phyloP scores from a whole-genome alignment of 1,140 invertebrate species.

The Cherax destructor region DNA sequence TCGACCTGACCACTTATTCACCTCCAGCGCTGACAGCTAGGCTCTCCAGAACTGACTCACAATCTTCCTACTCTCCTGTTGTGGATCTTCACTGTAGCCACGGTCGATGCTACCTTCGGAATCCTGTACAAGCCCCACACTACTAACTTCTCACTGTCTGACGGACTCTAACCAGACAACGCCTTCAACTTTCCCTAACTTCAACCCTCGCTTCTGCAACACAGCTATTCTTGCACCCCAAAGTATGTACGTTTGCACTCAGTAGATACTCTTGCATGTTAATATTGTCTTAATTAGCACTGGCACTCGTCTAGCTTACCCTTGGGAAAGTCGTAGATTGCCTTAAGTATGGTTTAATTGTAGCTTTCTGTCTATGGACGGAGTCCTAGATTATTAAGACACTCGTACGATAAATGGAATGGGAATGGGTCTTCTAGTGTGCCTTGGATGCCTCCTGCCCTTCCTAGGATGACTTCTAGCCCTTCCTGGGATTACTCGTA shows the following conservation, averaged over 20 bases:
- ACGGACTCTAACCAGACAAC: background rate
- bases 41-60: conserved; percentile 11
- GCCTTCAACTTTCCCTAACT: background rate
- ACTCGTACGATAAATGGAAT: no score
- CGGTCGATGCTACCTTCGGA: conserved; percentile 75
- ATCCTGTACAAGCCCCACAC: conserved; percentile 76
- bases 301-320: no score
- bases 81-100: conserved; percentile 74
- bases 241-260: conserved; percentile 1
- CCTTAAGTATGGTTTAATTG: no score
- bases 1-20: background rate
- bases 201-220: background rate
- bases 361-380: no score
- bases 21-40: background rate
- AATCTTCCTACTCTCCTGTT: conserved; percentile 73
- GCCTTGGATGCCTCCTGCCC: no score
- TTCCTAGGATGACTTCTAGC: no score
- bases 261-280: no score
- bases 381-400: no score
- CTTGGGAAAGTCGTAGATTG: no score
- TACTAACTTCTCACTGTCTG: conserved; percentile 75
- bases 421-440: no score
- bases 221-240: background rate
- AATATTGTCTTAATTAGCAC: no score
- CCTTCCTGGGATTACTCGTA: no score